phyloP scores from a whole-genome alignment of 2,113 vertebrate genomes.

The Thoracochromis brauschi region DNA sequence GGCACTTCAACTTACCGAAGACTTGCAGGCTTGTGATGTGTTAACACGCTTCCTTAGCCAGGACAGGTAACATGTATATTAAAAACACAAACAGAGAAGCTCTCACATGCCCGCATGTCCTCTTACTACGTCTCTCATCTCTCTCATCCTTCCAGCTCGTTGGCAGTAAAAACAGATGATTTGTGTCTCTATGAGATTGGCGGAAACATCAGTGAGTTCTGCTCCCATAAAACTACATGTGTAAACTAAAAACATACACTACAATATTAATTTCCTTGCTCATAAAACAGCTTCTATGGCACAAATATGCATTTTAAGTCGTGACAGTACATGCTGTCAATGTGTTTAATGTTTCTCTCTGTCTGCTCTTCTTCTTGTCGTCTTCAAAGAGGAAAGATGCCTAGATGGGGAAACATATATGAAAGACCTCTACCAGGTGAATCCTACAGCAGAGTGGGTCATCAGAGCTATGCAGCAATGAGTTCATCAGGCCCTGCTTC shows the following conservation, averaged over 20 bases:
- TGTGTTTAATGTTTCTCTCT: neutral
- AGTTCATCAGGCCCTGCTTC: neutral
- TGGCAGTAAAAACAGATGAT: slow-evolving; percentile 79
- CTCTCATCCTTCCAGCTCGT: slow-evolving; percentile 64
- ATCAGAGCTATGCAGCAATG: slow-evolving; percentile 74
- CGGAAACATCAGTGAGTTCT: slow-evolving; percentile 94
- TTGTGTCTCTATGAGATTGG: slow-evolving; percentile 93
- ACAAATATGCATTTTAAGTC: neutral
- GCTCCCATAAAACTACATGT: neutral
- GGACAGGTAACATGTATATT: slow-evolving; percentile 73
- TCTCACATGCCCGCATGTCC: rapidly evolving
- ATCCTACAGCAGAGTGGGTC: slow-evolving; percentile 93
- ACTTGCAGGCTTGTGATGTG: slow-evolving; percentile 86
- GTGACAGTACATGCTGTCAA: neutral
- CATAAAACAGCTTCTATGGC: neutral
- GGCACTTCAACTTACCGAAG: slow-evolving; percentile 91
- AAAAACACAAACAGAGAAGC: neutral
- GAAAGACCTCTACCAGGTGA: slow-evolving; percentile 89
- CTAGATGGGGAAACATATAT: slow-evolving; percentile 87
- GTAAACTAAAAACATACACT: neutral
- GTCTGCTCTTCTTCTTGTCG: neutral
- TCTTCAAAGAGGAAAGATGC: slow-evolving; percentile 82
- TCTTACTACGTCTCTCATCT: neutral
- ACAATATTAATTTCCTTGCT: neutral
- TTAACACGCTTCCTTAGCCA: slow-evolving; percentile 90